These are phyloP conservation scores for Apistogramma diplotaenia DNA, from an alignment of 2,113 vertebrate genomes.

Conservation along the genomic window DNA sequence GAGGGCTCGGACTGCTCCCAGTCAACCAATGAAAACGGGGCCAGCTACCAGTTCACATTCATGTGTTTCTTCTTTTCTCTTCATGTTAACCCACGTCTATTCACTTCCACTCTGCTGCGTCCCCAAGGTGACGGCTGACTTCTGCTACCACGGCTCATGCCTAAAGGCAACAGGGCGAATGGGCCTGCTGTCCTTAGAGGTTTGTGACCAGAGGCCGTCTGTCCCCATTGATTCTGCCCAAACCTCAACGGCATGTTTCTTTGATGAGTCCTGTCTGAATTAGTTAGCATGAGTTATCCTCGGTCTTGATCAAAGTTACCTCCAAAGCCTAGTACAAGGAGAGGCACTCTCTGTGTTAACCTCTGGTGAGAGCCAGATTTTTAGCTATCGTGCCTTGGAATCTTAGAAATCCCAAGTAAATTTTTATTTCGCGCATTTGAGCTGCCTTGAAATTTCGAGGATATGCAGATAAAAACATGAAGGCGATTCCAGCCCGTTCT, in stretches of 20 bases:
- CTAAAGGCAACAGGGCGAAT: slow-evolving; percentile 45
- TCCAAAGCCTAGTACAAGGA: slow-evolving; percentile 7
- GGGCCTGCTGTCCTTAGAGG: slow-evolving; percentile 47
- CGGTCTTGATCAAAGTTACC: slow-evolving; percentile 49
- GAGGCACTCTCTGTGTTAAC: slow-evolving; percentile 11
- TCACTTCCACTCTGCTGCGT: slow-evolving; percentile 54
- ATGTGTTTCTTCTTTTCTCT: slow-evolving; percentile 59
- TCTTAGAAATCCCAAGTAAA: slow-evolving; percentile 4
- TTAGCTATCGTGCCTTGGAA: slow-evolving; percentile 3
- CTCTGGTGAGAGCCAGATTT: slow-evolving; percentile 8
- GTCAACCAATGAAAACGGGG: slow-evolving; percentile 29
- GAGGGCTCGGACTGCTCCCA: slow-evolving; percentile 27
- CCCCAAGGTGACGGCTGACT: slow-evolving; percentile 59
- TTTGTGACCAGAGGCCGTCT: slow-evolving; percentile 50
- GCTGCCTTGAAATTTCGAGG: not conserved
- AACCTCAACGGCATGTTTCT: slow-evolving; percentile 69
- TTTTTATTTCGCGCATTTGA: not conserved
- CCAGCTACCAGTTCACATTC: slow-evolving; percentile 37
- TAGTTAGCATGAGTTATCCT: slow-evolving; percentile 60
- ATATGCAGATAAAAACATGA: not conserved
- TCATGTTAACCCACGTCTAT: slow-evolving; percentile 57
- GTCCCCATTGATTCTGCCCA: slow-evolving; percentile 60
- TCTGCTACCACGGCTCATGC: slow-evolving; percentile 35
- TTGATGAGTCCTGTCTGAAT: slow-evolving; percentile 71
- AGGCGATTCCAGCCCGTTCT: slow-evolving; percentile 3